Conservation (phyloP, 2,888 invertebrate genomes). For the Epinotia bilunana region DNA sequence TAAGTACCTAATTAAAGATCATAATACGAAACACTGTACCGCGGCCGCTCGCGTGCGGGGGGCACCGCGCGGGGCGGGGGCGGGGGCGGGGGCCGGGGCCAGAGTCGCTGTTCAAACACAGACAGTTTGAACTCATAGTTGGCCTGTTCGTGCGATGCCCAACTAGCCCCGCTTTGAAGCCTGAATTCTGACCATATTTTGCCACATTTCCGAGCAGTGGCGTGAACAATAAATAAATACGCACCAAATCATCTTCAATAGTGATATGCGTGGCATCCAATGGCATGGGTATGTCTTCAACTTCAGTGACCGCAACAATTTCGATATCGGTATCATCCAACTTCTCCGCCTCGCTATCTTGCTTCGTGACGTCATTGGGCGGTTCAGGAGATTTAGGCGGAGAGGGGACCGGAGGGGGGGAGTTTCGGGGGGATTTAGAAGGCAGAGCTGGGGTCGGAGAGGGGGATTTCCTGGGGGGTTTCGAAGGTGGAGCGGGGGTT, state of each 20-base stretch:
- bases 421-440: constrained; percentile 36
- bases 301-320: constrained; percentile 60
- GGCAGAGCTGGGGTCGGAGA: constrained; percentile 48
- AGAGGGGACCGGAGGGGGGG: constrained; percentile 46
- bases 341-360: constrained; percentile 26
- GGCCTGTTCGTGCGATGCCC: no score
- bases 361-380: background rate
- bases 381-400: constrained; percentile 30
- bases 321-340: constrained; percentile 54
- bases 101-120: no score
- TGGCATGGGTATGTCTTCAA: constrained; percentile 68
- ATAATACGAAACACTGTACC: no score
- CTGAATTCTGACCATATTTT: no score
- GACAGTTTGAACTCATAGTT: no score
- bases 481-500: constrained; percentile 33
- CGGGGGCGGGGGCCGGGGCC: no score
- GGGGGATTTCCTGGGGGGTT: constrained; percentile 46
- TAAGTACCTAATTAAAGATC: no score
- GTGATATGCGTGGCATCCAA: constrained; percentile 57
- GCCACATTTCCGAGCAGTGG: no score
- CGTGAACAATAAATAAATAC: constrained; percentile 48
- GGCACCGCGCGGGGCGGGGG: no score
- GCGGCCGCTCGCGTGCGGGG: no score
- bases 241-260: constrained; percentile 62
- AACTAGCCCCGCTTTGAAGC: no score